Evolutionary conservation across 2,888 invertebrate genomes (phyloP).

Genomic region (Rhodophaea formosa): DNA sequence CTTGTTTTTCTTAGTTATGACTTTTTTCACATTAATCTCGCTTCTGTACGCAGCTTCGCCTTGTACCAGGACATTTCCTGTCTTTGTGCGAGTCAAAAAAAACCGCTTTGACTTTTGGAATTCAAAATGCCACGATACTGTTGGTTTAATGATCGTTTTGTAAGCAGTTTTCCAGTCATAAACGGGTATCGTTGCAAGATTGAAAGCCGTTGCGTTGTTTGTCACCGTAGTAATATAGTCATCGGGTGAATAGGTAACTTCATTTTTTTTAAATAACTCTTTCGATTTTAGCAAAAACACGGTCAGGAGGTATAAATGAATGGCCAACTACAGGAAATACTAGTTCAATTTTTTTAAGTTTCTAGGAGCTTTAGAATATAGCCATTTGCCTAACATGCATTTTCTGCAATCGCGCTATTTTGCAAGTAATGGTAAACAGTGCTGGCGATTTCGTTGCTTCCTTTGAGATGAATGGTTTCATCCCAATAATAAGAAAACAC

Average conservation of each 20-base stretch:
- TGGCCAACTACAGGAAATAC: slow-evolving; percentile 33
- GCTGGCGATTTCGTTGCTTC: no score
- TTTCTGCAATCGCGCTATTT: no score
- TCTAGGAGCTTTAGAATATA: neutral
- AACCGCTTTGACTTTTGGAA: neutral
- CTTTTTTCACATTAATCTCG: neutral
- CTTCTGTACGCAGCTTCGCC: neutral
- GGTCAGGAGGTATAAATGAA: slow-evolving; percentile 31
- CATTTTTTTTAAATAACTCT: slow-evolving; percentile 26
- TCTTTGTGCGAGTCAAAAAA: neutral
- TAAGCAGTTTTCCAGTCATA: neutral
- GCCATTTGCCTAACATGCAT: slow-evolving; percentile 1
- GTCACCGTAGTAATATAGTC: no score
- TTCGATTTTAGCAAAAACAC: slow-evolving; percentile 32
- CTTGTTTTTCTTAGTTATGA: neutral
- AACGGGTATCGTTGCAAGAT: neutral
- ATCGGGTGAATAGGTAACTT: slow-evolving; percentile 4
- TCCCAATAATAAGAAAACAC: no score
- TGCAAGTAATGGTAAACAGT: no score
- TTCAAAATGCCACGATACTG: neutral
- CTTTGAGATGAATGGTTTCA: no score
- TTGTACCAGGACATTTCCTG: neutral
- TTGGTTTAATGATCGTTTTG: neutral
- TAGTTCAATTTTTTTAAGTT: slow-evolving; percentile 26
- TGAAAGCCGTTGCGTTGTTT: no score